phyloP scores from a whole-genome alignment of 2,888 invertebrate species.

The Coremacera marginata region DNA sequence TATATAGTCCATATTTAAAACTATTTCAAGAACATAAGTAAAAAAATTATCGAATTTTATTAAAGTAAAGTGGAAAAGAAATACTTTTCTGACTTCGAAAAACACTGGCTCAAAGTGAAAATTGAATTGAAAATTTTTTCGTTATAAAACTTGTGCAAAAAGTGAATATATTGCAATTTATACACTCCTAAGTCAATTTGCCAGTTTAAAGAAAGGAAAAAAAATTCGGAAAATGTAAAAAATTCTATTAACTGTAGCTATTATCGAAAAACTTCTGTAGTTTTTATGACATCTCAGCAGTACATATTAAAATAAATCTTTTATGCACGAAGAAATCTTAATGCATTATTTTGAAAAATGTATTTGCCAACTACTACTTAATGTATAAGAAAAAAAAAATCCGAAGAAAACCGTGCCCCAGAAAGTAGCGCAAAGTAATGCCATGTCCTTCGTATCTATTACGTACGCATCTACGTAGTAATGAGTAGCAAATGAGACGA shows the following conservation, averaged over 20 bases:
- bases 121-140: neutral
- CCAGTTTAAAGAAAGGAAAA: neutral
- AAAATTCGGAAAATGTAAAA: neutral
- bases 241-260: neutral
- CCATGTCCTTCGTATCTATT: slow-evolving; percentile 34
- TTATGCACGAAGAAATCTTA: neutral
- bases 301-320: neutral
- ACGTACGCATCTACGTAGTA: slow-evolving; percentile 31
- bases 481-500: slow-evolving; percentile 24
- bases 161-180: neutral
- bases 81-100: too few species aligned
- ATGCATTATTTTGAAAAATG: neutral
- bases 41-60: neutral
- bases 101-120: too few species aligned
- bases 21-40: neutral
- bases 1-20: neutral
- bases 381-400: neutral
- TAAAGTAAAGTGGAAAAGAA: too few species aligned
- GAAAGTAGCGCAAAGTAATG: slow-evolving; percentile 26
- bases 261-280: too few species aligned
- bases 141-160: neutral
- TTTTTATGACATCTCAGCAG: neutral
- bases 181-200: neutral
- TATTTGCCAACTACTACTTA: slow-evolving; percentile 12
- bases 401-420: slow-evolving; percentile 6